Base-by-base conservation (phyloP, 2,888 invertebrate genomes). In the Phorcus lineatus region DNA sequence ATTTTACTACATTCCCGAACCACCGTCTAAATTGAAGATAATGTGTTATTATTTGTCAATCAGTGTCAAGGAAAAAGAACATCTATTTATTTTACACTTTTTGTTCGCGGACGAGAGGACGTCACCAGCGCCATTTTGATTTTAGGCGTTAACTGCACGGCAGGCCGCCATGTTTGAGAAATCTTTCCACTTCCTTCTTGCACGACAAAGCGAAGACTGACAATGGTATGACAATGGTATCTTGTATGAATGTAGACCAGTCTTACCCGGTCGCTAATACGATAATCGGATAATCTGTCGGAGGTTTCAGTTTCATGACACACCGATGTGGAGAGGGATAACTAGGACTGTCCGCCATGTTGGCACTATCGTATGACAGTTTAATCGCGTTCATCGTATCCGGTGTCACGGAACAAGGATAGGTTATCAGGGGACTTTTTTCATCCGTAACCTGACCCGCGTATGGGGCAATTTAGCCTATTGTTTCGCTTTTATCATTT, bases 11-110 rank as follows among this genome's bases (percentile, higher is more conserved):
- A 70, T 36, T 36, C 36, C 17, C 36, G 19, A 70, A 70, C 70
- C 70, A 70, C 70, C 70, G 70, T 70, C 70, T 70, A 70, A 70
- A 70, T 70, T 70, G 70, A 70, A 70, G 24, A 70, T 70, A 70
- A 70, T 70, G 70, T 70, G 70, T 70, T 70, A 70, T 70, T 70
- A 70, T 70, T 70, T 70, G 70, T 36, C 70, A 70, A 70, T 70
- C 70, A 70, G 70, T 70, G 70, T 70, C 70, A 70, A 36, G 31
- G 24, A 70, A 70, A 70, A 70, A 36, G 70, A 70, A 70, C 19
- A 70, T 70, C 70, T 70, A 70, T 70, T 70, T 70, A 70, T 70
- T 70, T 70, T 70, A 70, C 40, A 36, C 19, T 70, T 70, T 70
- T 57, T 57, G 4, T 70, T 36, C 70, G 17, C 28, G 36, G 36